These are phyloP conservation scores for Hafferia zeledoni DNA, from an alignment of 2,797 vertebrate genomes.

Conservation along the genomic window DNA sequence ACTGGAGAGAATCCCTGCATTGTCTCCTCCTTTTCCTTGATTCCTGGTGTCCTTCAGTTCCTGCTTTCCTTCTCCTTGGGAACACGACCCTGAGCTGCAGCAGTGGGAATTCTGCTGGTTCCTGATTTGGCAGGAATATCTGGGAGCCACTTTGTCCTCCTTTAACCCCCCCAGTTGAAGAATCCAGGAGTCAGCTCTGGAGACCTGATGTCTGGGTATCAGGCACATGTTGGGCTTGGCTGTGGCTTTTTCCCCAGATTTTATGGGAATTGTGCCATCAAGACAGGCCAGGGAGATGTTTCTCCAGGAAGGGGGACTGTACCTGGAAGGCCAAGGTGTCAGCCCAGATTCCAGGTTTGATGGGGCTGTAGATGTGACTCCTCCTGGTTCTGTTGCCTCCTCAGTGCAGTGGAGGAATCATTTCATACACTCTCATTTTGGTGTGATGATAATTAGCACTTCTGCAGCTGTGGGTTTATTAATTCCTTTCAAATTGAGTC, in stretches of 20 bases:
- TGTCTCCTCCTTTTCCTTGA: background rate
- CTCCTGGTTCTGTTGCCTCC: background rate
- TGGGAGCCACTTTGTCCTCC: background rate
- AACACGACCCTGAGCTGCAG: background rate
- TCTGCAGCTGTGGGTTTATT: background rate
- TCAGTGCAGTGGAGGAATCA: background rate
- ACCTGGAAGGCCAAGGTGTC: background rate
- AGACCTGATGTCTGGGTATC: background rate
- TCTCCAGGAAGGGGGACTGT: background rate
- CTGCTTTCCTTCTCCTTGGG: background rate
- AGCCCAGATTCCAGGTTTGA: background rate
- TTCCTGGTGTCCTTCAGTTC: background rate
- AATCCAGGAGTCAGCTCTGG: background rate
- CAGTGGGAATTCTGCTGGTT: background rate
- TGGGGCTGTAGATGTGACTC: background rate
- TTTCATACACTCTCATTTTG: fast-evolving
- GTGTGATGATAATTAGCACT: too few species aligned
- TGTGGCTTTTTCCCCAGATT: background rate
- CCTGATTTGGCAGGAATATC: background rate
- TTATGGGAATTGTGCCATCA: background rate
- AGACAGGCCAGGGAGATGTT: background rate
- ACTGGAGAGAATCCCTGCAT: background rate
- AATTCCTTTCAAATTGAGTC: background rate
- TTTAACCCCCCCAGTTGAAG: background rate
- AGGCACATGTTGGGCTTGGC: background rate